Conservation (phyloP, 1,140 invertebrate species). For the Macrobrachium rosenbergii region DNA sequence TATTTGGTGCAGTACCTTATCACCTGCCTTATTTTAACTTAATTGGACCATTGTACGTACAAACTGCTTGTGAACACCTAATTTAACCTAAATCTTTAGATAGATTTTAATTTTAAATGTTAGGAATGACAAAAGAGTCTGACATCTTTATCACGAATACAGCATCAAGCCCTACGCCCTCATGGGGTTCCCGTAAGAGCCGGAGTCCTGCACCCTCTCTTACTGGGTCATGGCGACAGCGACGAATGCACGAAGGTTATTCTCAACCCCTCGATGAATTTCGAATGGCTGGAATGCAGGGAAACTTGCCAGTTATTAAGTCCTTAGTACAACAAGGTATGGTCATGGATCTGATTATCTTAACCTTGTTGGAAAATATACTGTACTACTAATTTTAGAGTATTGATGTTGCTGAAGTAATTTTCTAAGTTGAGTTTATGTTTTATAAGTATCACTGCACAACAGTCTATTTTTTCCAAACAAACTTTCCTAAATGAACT, state of each 20-base stretch:
- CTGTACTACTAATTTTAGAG: too few relatives aligned
- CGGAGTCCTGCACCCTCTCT: slow-evolving; percentile 9
- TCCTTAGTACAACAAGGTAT: slow-evolving; percentile 44
- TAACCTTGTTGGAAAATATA: background rate
- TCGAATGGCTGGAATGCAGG: slow-evolving; percentile 52
- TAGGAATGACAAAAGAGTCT: too few relatives aligned
- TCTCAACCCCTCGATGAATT: slow-evolving; percentile 50
- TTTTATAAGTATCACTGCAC: too few relatives aligned
- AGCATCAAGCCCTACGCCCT: slow-evolving; percentile 48
- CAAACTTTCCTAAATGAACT: too few relatives aligned
- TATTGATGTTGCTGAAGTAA: background rate
- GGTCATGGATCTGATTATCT: background rate
- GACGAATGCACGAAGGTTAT: slow-evolving; percentile 51
- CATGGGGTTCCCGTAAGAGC: slow-evolving; percentile 31
- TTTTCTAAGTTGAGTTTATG: background rate
- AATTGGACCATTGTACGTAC: too few relatives aligned
- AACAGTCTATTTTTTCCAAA: too few relatives aligned
- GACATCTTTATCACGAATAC: background rate
- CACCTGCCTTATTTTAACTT: too few relatives aligned
- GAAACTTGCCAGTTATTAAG: slow-evolving; percentile 45
- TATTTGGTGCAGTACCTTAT: too few relatives aligned
- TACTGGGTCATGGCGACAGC: slow-evolving; percentile 25
- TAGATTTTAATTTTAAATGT: too few relatives aligned
- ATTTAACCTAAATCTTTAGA: too few relatives aligned
- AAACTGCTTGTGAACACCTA: too few relatives aligned